Conservation (phyloP, 1,140 invertebrate genomes). For the Mya arenaria region DNA sequence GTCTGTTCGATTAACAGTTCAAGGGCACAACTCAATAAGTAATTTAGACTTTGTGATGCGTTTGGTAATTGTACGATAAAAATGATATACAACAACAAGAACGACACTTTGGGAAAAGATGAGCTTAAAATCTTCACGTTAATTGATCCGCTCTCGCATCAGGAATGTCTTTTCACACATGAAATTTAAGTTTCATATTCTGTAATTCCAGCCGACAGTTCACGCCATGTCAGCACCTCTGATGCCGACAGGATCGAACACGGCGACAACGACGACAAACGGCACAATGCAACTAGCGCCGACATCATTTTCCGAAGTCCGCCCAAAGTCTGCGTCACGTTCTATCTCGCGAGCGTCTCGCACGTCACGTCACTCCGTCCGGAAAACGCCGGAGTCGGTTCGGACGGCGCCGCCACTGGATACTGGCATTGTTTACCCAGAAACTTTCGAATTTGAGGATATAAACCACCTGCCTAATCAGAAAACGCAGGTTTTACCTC, state of each 20-base stretch:
- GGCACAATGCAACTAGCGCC: conserved; percentile 51
- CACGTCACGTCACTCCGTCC: background rate
- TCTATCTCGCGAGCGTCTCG: conserved; percentile 39
- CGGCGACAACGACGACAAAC: background rate
- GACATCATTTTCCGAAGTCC: conserved; percentile 58
- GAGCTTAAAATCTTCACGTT: too few species aligned
- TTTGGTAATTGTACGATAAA: too few species aligned
- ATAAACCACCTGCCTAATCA: conserved; percentile 70
- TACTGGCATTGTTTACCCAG: conserved; percentile 61
- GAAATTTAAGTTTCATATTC: too few species aligned
- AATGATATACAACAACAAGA: too few species aligned
- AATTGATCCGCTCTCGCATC: too few species aligned
- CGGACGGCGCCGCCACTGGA: conserved; percentile 58
- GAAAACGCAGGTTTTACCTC: conserved; percentile 68
- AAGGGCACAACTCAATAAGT: too few species aligned
- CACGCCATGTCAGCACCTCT: background rate
- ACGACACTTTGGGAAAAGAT: too few species aligned
- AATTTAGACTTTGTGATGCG: too few species aligned
- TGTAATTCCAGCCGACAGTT: background rate
- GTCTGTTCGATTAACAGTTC: too few species aligned
- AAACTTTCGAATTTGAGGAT: conserved; percentile 68
- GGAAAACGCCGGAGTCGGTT: conserved; percentile 58
- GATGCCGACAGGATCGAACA: background rate
- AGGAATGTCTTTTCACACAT: too few species aligned
- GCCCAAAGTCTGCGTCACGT: conserved; percentile 52